phyloP scores from a whole-genome alignment of 2,888 invertebrate species.

The Trachelus tabidus region DNA sequence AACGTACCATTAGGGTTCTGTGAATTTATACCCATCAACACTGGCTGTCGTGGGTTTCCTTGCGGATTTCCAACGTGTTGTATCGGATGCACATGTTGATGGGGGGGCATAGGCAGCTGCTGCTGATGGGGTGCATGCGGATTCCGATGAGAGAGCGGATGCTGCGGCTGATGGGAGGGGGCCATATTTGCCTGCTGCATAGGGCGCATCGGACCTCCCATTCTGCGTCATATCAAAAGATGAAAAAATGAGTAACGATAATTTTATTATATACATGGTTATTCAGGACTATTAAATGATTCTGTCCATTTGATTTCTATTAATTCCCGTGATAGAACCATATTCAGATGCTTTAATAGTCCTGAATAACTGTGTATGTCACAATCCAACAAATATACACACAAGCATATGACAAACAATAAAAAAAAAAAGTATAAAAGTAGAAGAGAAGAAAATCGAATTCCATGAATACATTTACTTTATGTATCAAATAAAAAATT shows the following conservation, averaged over 20 bases:
- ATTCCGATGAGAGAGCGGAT: slow-evolving; percentile 57
- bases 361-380: too few species aligned
- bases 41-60: slow-evolving; percentile 62
- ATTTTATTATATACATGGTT: too few species aligned
- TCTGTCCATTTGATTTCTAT: too few species aligned
- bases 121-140: slow-evolving; percentile 53
- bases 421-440: too few species aligned
- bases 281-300: too few species aligned
- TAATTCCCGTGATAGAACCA: too few species aligned
- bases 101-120: slow-evolving; percentile 61
- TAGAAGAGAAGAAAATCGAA: too few species aligned
- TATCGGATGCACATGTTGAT: slow-evolving; percentile 56
- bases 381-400: too few species aligned
- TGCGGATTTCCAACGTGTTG: slow-evolving; percentile 60
- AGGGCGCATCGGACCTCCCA: slow-evolving; percentile 62
- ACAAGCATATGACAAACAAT: too few species aligned
- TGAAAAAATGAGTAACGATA: slow-evolving; percentile 26
- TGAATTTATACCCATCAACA: slow-evolving; percentile 69
- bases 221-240: slow-evolving; percentile 45
- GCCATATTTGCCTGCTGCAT: slow-evolving; percentile 64
- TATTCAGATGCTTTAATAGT: too few species aligned
- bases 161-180: slow-evolving; percentile 59
- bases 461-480: too few species aligned
- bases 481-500: too few species aligned
- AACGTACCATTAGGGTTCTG: slow-evolving; percentile 56